Base-by-base conservation (phyloP, 2,113 vertebrate genomes). In the Anas platyrhynchos region DNA sequence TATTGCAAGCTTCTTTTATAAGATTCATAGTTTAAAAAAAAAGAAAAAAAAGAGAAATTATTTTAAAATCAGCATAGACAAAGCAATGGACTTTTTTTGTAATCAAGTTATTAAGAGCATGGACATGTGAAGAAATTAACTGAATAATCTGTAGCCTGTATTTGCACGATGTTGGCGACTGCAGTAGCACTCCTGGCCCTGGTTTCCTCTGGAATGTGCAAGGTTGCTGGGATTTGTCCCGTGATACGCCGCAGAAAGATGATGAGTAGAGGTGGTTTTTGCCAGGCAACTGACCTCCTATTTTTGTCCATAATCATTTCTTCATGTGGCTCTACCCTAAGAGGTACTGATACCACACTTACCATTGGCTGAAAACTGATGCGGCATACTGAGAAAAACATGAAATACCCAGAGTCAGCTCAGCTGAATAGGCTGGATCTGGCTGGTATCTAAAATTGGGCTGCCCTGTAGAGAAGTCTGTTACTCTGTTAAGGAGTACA, bases 241-340 rank as follows among this genome's bases (percentile, higher is more conserved):
- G 46, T 5, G 52, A 63, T 81, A 20, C 52, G 50, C 95, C 92
- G 43, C 95, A 86, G 73, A 34, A 55, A 15, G 50, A 94, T 80
- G 91, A 93, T 88, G 94, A 95, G 91, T 74, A 86, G 91, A 86
- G 76, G 86, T 94, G 94, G 96, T 94, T 97, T 68, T 94, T 94
- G 61, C 91, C 2, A 34, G 95, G 92, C 94, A 94, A 17, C 68
- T 95, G 95, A 88, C 88, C 92, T 94, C 80, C 73, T 71, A 29
- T 12, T 63, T 95, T 94, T 77, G 88, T 73, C 80, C 50, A 36
- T 74, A 93, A 67, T 93, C 58, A 96, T 95, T 95, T 97, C 83
- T 95, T 88, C 36, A 10, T 90, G 88, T 3, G 82, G 92, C 79
- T 59, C 55, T 74, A 80, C 83, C 86, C 61, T 21, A 74, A 90